Base-by-base conservation (phyloP, 2,113 vertebrate species). In the Oryzias curvinotus region DNA sequence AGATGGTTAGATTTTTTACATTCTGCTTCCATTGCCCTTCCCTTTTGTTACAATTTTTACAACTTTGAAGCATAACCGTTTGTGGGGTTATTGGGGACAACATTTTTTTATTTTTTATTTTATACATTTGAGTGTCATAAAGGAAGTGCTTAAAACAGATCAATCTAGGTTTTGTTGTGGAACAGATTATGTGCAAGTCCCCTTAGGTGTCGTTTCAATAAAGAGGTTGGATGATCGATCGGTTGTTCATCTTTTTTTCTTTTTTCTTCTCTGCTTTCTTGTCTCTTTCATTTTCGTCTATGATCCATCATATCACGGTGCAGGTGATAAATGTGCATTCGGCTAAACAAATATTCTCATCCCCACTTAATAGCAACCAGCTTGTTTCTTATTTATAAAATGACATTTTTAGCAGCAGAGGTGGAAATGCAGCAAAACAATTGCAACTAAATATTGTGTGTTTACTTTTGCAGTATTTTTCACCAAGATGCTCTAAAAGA, bases 221-320 rank as follows among this genome's bases (percentile, higher is more conserved):
- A 51, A 47, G 54, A 44, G 42, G 59, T 52, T 59, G 68, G 78
- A 67, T 42, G 21, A 47, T 76, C 65, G 49, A 64, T 45, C 17
- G 63, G 60, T 60, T 54, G 36, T 51, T 15, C 57, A 19, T 75
- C 57, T 68, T 85, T 80, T 83, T 64, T 77, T 79, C 63, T 36
- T 7, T 36, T 68, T 85, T 80, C 80, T 66, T 77, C 77, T 78
- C 77, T 83, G 73, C 60, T 41, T 77, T 76, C 49, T 70, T 68
- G 54, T 43, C 21, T 23, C 21, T 65, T 82, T 68, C 47, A 50
- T 55, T 58, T 54, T 21, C 46, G 45, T 7, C 1, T 12, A 62
- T 48, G 19, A 81, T 88, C 75, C 63, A 68, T 87, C 80, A 83
- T 23, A 78, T 74, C 79, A 65, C 43, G 42, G 53, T 6, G 21